A percentile compares a stretch with the other conserved stretches of the same genome.
phyloP scores from a whole-genome alignment of 1,140 invertebrate species.

The Choristoneura fumiferana region DNA sequence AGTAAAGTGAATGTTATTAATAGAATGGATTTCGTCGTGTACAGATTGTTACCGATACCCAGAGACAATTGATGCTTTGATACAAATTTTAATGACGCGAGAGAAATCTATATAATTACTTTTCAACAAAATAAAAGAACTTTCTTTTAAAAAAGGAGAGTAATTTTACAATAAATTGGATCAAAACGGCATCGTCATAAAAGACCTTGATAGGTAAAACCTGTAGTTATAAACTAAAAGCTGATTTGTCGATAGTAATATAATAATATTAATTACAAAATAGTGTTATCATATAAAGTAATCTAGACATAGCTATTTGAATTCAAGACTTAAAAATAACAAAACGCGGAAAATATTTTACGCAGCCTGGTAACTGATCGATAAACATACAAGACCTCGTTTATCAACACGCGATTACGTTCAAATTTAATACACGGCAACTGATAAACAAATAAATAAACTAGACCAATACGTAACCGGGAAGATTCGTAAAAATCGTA shows the following conservation, averaged over 20 bases:
- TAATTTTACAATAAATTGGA: too few relatives aligned
- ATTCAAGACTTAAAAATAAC: slow-evolving; percentile 5
- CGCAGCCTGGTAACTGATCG: slow-evolving; percentile 26
- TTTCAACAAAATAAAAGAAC: slow-evolving; percentile 1
- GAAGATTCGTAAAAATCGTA: background rate
- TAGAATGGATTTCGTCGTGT: background rate
- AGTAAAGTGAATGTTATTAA: slow-evolving; percentile 11
- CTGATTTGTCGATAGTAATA: too few relatives aligned
- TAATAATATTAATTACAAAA: too few relatives aligned
- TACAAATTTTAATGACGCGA: slow-evolving; percentile 39
- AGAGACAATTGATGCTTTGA: slow-evolving; percentile 33
- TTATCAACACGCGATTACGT: slow-evolving; percentile 38
- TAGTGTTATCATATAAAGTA: too few relatives aligned
- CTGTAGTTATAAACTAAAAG: too few relatives aligned
- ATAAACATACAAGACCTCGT: slow-evolving; percentile 39
- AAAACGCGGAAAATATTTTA: slow-evolving; percentile 27
- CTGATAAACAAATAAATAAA: slow-evolving; percentile 12
- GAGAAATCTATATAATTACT: slow-evolving; percentile 20
- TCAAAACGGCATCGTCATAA: too few relatives aligned
- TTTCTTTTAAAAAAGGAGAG: too few relatives aligned
- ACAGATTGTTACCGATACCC: slow-evolving; percentile 1
- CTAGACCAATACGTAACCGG: background rate
- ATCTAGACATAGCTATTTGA: too few relatives aligned
- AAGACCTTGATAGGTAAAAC: too few relatives aligned
- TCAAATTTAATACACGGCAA: slow-evolving; percentile 29